Evolutionary conservation across 2,113 vertebrate species (phyloP).

Genomic region (Ptilorrhoa leucosticta): DNA sequence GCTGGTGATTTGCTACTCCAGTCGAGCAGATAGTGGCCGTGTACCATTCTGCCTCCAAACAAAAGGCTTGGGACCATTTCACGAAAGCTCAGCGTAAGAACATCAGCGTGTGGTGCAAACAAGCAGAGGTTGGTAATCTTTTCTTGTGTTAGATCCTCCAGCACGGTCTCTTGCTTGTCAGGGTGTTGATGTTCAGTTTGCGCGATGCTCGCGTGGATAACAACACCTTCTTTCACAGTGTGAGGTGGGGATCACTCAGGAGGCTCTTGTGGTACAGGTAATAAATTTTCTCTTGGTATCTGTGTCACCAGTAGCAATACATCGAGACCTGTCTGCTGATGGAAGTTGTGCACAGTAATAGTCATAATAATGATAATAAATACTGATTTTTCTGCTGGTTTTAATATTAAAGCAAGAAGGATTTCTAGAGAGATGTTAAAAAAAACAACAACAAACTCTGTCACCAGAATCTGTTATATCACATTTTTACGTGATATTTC

Average conservation of each 20-base stretch:
- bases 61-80: constrained; percentile 99
- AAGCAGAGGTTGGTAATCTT: constrained; percentile 93
- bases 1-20: constrained; percentile 77
- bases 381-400: not conserved
- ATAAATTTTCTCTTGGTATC: not conserved
- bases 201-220: constrained; percentile 11
- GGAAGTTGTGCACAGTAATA: not conserved
- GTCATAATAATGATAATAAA: not conserved
- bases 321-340: not conserved
- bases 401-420: not conserved
- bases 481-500: not conserved
- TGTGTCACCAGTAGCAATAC: not conserved
- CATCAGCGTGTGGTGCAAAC: constrained; percentile 98
- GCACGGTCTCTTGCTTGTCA: constrained; percentile 60
- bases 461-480: not conserved
- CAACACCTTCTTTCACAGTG: constrained; percentile 39
- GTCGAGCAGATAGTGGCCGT: constrained; percentile 99
- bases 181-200: constrained; percentile 65
- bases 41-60: constrained; percentile 98
- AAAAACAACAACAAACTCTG: not conserved
- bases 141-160: constrained; percentile 55
- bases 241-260: constrained; percentile 9
- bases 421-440: not conserved
- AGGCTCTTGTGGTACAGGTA: constrained; percentile 43
- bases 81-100: constrained; percentile 99